Evolutionary conservation across 2,797 vertebrate species (phyloP).

Genomic region (Lacerta agilis): DNA sequence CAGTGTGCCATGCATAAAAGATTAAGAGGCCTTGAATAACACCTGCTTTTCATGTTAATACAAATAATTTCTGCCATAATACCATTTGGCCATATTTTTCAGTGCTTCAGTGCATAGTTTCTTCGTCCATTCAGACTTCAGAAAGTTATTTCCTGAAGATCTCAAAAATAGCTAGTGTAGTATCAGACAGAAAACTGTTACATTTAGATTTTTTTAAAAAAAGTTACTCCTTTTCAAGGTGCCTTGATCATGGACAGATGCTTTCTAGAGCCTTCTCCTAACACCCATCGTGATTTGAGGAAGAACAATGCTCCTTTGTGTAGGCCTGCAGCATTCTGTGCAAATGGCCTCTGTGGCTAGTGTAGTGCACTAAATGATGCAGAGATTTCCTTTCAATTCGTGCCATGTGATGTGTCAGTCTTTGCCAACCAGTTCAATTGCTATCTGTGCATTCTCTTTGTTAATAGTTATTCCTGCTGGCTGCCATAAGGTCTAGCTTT

Average conservation of each 20-base stretch:
- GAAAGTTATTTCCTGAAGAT: neutral
- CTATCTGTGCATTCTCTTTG: constrained; percentile 27
- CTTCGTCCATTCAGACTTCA: neutral
- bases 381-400: constrained; percentile 18
- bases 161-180: neutral
- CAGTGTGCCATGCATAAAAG: neutral
- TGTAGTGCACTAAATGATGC: constrained; percentile 21
- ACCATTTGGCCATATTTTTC: neutral
- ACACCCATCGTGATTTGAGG: neutral
- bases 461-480: constrained; percentile 30
- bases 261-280: neutral
- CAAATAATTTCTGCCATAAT: neutral
- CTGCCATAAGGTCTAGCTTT: constrained; percentile 30
- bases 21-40: neutral
- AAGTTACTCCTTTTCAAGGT: neutral
- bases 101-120: neutral
- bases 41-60: neutral
- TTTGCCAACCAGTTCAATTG: constrained; percentile 19
- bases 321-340: neutral
- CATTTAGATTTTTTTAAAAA: neutral
- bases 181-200: neutral
- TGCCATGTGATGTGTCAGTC: constrained; percentile 16
- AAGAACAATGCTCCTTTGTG: neutral
- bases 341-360: neutral
- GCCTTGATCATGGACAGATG: neutral